A percentile compares a stretch with the other conserved stretches of the same genome.
Evolutionary conservation across 2,113 vertebrate species (phyloP).

Genomic region (Seriola rivoliana): DNA sequence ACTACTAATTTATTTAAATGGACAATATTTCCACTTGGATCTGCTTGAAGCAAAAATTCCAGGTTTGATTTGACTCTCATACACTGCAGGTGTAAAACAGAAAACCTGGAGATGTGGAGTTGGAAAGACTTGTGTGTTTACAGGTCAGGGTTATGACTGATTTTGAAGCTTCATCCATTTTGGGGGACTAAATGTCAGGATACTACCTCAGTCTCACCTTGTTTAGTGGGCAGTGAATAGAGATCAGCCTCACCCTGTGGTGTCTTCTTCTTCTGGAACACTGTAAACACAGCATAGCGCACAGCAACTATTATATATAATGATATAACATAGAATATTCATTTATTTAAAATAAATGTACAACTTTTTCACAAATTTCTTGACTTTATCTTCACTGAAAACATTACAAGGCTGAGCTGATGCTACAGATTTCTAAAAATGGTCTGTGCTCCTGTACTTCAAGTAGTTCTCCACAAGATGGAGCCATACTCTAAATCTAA

Average conservation of each 20-base stretch:
- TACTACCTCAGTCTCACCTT: conserved; percentile 73
- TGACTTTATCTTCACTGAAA: background rate
- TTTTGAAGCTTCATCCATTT: background rate
- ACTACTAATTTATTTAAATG: no score
- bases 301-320: background rate
- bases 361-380: no score
- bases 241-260: conserved; percentile 70
- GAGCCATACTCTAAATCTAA: conserved; percentile 33
- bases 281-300: conserved; percentile 72
- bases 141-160: background rate
- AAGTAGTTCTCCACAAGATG: conserved; percentile 70
- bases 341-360: background rate
- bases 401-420: background rate
- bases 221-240: conserved; percentile 79
- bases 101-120: background rate
- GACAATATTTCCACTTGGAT: no score
- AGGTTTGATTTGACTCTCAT: no score
- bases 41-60: no score
- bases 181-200: background rate
- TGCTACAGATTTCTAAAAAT: background rate
- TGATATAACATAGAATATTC: background rate
- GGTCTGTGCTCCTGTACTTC: conserved; percentile 2
- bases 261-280: conserved; percentile 89
- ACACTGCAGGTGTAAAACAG: background rate
- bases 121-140: background rate